Evolutionary conservation across 2,797 vertebrate genomes (phyloP).

Genomic region (Gallinago solitaria): DNA sequence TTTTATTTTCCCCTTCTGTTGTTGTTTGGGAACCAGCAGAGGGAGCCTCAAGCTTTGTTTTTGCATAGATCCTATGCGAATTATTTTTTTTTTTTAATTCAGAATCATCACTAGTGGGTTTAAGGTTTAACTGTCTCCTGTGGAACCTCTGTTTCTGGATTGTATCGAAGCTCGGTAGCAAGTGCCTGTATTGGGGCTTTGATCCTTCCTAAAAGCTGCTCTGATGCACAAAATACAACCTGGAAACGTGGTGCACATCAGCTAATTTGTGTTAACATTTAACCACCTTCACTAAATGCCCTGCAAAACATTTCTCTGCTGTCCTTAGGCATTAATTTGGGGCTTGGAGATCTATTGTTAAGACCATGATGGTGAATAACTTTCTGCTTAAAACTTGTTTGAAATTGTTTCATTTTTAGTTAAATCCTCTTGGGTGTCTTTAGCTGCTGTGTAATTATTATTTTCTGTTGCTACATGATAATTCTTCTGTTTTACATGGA

Average conservation of each 20-base stretch:
- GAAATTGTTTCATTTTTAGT: background rate
- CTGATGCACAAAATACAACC: no score
- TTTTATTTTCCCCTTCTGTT: background rate
- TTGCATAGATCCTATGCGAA: background rate
- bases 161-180: fast-evolving
- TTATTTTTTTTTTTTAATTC: fast-evolving
- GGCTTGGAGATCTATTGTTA: no score
- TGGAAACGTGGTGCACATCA: fast-evolving
- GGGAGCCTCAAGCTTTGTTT: constrained; percentile 35
- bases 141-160: background rate
- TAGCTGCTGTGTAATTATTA: no score
- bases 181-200: fast-evolving
- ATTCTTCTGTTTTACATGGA: background rate
- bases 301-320: fast-evolving
- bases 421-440: background rate
- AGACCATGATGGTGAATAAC: fast-evolving
- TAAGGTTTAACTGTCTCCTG: background rate
- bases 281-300: fast-evolving
- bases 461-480: background rate
- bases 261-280: background rate
- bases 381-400: background rate
- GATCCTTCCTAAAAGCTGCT: background rate
- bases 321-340: background rate
- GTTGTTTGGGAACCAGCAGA: constrained; percentile 29
- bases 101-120: background rate